Conservation (phyloP, 2,797 vertebrate species). For the Halcyon chelicuti region DNA sequence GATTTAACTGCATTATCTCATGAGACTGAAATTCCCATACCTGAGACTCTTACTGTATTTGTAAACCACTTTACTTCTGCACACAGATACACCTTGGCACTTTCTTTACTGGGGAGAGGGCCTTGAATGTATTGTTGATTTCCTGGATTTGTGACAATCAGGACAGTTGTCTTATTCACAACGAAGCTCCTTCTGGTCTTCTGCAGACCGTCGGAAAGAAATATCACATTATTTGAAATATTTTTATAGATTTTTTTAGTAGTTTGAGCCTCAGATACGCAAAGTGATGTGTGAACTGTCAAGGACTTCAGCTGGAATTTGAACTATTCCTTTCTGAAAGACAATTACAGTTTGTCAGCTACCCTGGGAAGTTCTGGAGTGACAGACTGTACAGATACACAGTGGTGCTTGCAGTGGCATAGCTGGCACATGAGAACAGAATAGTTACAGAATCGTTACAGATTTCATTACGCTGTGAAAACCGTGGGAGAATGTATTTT, state of each 20-base stretch:
- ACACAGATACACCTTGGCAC: not conserved
- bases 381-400: fast-evolving
- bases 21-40: not conserved
- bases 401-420: not conserved
- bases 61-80: not conserved
- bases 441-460: not conserved
- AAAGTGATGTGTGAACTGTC: not conserved
- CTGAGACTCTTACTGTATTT: not conserved
- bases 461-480: not conserved
- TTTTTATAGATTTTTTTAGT: not conserved
- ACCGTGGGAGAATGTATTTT: not conserved
- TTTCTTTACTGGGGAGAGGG: not conserved
- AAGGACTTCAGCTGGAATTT: not conserved
- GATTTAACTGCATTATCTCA: constrained; percentile 8
- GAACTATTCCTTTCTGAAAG: not conserved
- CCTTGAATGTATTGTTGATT: fast-evolving
- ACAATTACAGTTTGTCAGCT: not conserved
- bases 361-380: not conserved
- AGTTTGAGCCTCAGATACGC: not conserved
- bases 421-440: not conserved
- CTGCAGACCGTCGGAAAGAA: not conserved
- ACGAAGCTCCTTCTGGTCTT: not conserved
- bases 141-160: not conserved
- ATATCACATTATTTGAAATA: not conserved
- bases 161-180: not conserved